These are phyloP conservation scores for Quadroppia sp. DNA, from an alignment of 2,888 invertebrate genomes.

Conservation along the genomic window DNA sequence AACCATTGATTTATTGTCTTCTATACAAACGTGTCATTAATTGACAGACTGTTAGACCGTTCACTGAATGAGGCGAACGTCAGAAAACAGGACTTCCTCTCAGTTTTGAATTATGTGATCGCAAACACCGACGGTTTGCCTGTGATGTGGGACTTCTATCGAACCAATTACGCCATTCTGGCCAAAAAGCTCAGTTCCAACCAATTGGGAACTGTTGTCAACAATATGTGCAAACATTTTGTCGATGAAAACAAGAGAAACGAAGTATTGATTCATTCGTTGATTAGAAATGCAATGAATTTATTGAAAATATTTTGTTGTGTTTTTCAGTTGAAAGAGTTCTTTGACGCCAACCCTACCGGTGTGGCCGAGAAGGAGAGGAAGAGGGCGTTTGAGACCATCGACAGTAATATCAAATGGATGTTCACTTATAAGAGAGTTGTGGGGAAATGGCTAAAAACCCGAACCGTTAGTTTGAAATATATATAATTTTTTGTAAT, in stretches of 20 bases:
- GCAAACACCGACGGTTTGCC: slow-evolving; percentile 68
- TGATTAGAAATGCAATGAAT: neutral
- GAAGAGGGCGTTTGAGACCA: slow-evolving; percentile 38
- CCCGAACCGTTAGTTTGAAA: neutral
- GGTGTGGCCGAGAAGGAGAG: slow-evolving; percentile 13
- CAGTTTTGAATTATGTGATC: slow-evolving; percentile 64
- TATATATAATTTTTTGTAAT: neutral
- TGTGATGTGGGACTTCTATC: slow-evolving; percentile 77
- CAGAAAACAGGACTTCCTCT: slow-evolving; percentile 77
- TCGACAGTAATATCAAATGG: slow-evolving; percentile 39
- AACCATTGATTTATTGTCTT: neutral
- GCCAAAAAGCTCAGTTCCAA: neutral
- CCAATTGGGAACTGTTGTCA: slow-evolving; percentile 37
- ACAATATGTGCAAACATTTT: slow-evolving; percentile 30
- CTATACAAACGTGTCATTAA: slow-evolving; percentile 18
- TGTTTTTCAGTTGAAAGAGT: slow-evolving; percentile 28
- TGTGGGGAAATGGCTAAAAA: slow-evolving; percentile 29
- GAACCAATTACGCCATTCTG: slow-evolving; percentile 60
- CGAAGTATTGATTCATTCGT: slow-evolving; percentile 4
- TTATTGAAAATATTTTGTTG: neutral
- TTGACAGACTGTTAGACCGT: slow-evolving; percentile 64
- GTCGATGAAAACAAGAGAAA: neutral
- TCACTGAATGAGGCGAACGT: slow-evolving; percentile 71
- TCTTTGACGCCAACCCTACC: slow-evolving; percentile 24
- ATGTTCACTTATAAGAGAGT: slow-evolving; percentile 7